Evolutionary conservation across 2,797 vertebrate genomes (phyloP), one percentile per base, ranked within the genome.

Genomic region (Pseudochirops corinnae): DNA sequence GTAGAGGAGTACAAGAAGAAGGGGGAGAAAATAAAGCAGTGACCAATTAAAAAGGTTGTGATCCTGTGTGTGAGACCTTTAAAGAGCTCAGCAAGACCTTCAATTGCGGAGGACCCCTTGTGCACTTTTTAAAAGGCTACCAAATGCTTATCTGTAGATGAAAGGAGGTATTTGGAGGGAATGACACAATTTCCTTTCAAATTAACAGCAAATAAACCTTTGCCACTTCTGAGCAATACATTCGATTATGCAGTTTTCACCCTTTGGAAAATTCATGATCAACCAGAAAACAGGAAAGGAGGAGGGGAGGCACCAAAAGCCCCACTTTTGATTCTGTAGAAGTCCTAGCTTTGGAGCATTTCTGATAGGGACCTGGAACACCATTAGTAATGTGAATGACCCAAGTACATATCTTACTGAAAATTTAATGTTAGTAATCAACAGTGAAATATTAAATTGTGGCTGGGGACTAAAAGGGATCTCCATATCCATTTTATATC

Each of bases 161-260:
- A 97, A 97, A 58, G 33, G 12, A 50, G 82, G 91, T 90, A 98
- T 91, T 96, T 56, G n/a, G 87, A 94, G 56, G 56, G 57, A 95
- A 55, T 74, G 56, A 95, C 57, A 94, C 58, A 90, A 96, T 97
- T 98, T 97, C 56, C 95, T 96, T 96, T 92, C 90, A 96, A 97
- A 98, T 96, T 97, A 97, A 95, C 94, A 24, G 62, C 87, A 98
- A 98, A 97, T 97, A 98, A 97, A 98, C 90, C 3, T 55, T 97
- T 98, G 96, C 67, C 96, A 91, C 93, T 94, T 97, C 74, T 50
- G 2, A 82, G 91, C 82, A 97, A 96, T 96, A 58, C 96, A 98
- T 96, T 97, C 95, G 56, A 96, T 97, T 96, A 31, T 53, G 55
- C 14, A 95, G 33, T 31, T 95, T 90, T 95, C 93, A 56, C 18